phyloP scores from a whole-genome alignment of 1,140 invertebrate genomes.

The Stenopsyche tienmushanensis region DNA sequence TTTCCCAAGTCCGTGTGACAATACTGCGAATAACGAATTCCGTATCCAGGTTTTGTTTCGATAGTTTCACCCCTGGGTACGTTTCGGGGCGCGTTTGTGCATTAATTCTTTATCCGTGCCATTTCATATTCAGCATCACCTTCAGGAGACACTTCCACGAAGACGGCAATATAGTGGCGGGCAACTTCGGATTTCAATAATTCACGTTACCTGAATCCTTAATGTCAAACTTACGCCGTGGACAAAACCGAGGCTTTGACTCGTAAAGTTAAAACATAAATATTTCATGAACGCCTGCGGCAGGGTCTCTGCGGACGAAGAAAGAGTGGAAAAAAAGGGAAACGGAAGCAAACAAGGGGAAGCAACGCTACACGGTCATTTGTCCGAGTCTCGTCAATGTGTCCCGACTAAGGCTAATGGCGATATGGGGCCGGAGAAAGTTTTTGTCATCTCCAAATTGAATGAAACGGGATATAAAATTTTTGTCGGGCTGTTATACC shows the following conservation, averaged over 20 bases:
- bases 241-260: constrained; percentile 29
- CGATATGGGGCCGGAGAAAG: background rate
- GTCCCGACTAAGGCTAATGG: constrained; percentile 5
- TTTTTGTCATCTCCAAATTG: constrained; percentile 5
- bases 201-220: constrained; percentile 28
- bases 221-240: constrained; percentile 26
- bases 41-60: background rate
- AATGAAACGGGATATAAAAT: constrained; percentile 10
- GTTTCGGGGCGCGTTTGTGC: background rate
- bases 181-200: constrained; percentile 23
- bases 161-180: background rate
- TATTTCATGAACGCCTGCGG: constrained; percentile 18
- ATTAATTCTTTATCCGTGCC: constrained; percentile 21
- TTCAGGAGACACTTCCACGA: constrained; percentile 6
- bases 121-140: constrained; percentile 25
- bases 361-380: background rate
- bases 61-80: background rate
- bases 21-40: too few species aligned
- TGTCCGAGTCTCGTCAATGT: constrained; percentile 4
- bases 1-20: too few species aligned
- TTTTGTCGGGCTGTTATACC: constrained; percentile 9
- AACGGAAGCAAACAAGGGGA: constrained; percentile 5
- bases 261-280: constrained; percentile 25
- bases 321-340: background rate
- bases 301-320: background rate